Evolutionary conservation across 2,888 invertebrate species (phyloP).

Genomic region (Chrysotoxum bicinctum): DNA sequence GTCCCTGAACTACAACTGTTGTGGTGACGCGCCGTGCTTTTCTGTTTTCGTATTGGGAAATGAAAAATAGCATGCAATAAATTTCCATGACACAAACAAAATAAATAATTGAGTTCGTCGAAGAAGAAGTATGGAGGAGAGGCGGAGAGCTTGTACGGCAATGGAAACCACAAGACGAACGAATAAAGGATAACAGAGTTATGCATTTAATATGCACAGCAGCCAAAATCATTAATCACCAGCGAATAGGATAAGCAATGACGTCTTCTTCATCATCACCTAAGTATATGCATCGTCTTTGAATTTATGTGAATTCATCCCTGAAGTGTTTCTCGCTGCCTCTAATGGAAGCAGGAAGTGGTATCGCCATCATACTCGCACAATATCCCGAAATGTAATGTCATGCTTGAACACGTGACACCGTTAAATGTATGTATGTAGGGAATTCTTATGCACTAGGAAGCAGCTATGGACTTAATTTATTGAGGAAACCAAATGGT

Average conservation of each 20-base stretch:
- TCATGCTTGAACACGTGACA: slow-evolving; percentile 49
- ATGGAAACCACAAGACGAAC: slow-evolving; percentile 36
- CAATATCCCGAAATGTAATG: slow-evolving; percentile 50
- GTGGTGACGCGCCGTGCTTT: slow-evolving; percentile 5
- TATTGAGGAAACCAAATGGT: slow-evolving; percentile 24
- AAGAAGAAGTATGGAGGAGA: not conserved
- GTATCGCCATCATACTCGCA: slow-evolving; percentile 38
- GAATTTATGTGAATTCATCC: not conserved
- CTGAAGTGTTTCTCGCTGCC: slow-evolving; percentile 7
- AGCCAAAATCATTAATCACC: slow-evolving; percentile 71
- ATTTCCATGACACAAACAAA: slow-evolving; percentile 79
- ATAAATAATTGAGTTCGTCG: slow-evolving; percentile 78
- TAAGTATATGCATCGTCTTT: not conserved
- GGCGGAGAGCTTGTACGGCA: not conserved
- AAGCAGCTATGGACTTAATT: slow-evolving; percentile 53
- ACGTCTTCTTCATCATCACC: slow-evolving; percentile 62
- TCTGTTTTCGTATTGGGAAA: slow-evolving; percentile 56
- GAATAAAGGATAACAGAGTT: slow-evolving; percentile 52
- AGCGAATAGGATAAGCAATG: slow-evolving; percentile 68
- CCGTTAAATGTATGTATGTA: slow-evolving; percentile 48
- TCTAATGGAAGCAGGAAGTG: slow-evolving; percentile 64
- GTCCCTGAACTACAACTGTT: slow-evolving; percentile 24
- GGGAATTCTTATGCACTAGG: slow-evolving; percentile 31
- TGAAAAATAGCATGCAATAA: slow-evolving; percentile 78
- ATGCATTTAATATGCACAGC: slow-evolving; percentile 72